A percentile compares a stretch with the other conserved stretches of the same genome.
Conservation (phyloP, 2,113 vertebrate species). For the Epinephelus fuscoguttatus region DNA sequence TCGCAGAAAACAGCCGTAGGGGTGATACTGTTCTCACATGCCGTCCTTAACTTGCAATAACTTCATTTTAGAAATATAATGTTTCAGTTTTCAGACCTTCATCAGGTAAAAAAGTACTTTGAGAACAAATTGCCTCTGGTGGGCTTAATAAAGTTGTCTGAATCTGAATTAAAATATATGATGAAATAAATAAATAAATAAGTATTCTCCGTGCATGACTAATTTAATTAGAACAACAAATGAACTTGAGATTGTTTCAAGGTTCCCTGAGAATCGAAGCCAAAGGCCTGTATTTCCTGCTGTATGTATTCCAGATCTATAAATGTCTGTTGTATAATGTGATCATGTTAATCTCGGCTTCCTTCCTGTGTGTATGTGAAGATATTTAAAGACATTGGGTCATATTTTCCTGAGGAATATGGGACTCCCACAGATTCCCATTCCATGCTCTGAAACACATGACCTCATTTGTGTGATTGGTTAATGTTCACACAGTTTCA, state of each 20-base stretch:
- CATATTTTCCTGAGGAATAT: conserved; percentile 74
- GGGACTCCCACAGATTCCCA: conserved; percentile 67
- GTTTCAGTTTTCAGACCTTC: too few species aligned
- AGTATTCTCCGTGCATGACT: not conserved
- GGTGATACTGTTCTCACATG: too few species aligned
- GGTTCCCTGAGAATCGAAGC: conserved; percentile 21
- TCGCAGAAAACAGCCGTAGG: too few species aligned
- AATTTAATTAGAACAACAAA: not conserved
- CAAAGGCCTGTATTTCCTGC: conserved; percentile 5
- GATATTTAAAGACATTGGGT: conserved; percentile 77
- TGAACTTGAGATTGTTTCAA: not conserved
- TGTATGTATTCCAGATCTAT: conserved; percentile 10
- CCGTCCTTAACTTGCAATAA: too few species aligned
- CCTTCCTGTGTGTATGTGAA: conserved; percentile 54
- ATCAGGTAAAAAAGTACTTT: not conserved
- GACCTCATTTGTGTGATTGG: conserved; percentile 63
- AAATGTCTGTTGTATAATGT: conserved; percentile 38
- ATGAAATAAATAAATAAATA: not conserved
- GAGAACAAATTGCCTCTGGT: too few species aligned
- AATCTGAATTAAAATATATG: too few species aligned
- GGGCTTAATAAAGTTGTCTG: too few species aligned
- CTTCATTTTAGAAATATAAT: too few species aligned
- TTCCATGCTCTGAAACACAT: conserved; percentile 63
- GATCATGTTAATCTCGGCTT: conserved; percentile 49
- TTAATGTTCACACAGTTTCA: conserved; percentile 6